phyloP scores from a whole-genome alignment of 2,888 invertebrate genomes.

The Sinotaia quadrata region DNA sequence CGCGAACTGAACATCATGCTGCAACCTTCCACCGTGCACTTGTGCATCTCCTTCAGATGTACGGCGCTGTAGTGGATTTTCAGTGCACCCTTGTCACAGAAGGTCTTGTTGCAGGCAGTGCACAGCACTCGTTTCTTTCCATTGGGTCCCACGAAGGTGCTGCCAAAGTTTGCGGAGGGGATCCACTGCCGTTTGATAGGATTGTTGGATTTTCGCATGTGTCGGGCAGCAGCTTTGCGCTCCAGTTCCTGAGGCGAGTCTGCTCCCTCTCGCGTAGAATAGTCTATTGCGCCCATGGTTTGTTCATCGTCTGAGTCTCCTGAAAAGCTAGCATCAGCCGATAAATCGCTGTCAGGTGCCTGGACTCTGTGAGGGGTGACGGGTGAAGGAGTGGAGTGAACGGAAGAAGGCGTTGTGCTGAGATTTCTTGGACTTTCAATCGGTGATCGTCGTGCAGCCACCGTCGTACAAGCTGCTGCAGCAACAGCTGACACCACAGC shows the following conservation, averaged over 20 bases:
- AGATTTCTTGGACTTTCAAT: constrained; percentile 60
- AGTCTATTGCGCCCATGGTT: constrained; percentile 50
- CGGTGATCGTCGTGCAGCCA: constrained; percentile 32
- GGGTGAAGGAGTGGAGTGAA: constrained; percentile 50
- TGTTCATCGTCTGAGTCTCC: constrained; percentile 46
- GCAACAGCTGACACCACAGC: constrained; percentile 10
- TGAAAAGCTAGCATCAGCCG: constrained; percentile 28
- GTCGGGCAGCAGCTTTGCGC: constrained; percentile 53
- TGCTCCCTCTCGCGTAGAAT: constrained; percentile 54
- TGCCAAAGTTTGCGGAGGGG: constrained; percentile 69
- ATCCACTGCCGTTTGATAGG: constrained; percentile 73
- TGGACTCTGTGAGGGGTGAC: constrained; percentile 41
- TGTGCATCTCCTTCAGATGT: constrained; percentile 98
- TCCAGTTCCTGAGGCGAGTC: constrained; percentile 31
- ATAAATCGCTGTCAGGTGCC: constrained; percentile 26
- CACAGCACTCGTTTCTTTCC: constrained; percentile 96
- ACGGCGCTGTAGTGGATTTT: constrained; percentile 99
- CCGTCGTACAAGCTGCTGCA: constrained; percentile 9
- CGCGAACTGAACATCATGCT: constrained; percentile 99
- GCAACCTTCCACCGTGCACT: constrained; percentile 98
- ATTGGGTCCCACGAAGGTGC: constrained; percentile 68
- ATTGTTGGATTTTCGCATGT: constrained; percentile 72
- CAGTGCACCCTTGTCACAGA: constrained; percentile 99
- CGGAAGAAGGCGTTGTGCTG: constrained; percentile 52
- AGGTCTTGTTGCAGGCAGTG: constrained; percentile 97